phyloP scores from a whole-genome alignment of 2,797 vertebrate genomes.

The Crocodylus rhombifer region DNA sequence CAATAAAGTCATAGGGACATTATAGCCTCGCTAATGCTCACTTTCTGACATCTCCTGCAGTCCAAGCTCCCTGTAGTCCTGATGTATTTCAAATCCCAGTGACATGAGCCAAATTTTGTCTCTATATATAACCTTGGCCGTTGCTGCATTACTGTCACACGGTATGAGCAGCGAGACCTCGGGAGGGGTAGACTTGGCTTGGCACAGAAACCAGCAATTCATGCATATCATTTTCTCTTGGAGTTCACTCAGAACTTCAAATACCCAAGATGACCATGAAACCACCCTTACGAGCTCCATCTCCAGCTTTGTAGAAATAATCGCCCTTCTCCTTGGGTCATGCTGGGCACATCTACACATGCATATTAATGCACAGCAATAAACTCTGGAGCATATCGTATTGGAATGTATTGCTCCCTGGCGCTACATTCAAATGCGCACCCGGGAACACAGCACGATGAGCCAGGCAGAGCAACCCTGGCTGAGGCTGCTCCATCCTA shows the following conservation, averaged over 20 bases:
- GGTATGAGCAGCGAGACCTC: rapidly evolving
- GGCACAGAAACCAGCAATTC: background rate
- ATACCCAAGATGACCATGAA: background rate
- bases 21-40: rapidly evolving
- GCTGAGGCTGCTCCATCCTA: too few relatives aligned
- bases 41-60: background rate
- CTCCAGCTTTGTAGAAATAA: background rate
- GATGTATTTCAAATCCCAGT: rapidly evolving
- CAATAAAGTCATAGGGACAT: background rate
- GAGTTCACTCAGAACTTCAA: background rate
- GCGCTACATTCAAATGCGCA: too few relatives aligned
- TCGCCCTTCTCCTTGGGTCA: background rate
- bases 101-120: background rate
- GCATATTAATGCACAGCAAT: too few relatives aligned
- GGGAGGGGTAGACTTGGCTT: background rate
- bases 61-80: too few relatives aligned
- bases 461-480: too few relatives aligned
- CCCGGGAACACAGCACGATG: too few relatives aligned
- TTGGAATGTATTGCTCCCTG: too few relatives aligned
- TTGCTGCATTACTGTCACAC: background rate
- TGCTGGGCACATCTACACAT: too few relatives aligned
- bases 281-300: background rate
- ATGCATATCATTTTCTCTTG: rapidly evolving
- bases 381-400: too few relatives aligned
- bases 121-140: background rate